phyloP scores from a whole-genome alignment of 2,113 vertebrate genomes.

The Pomatorhinus ruficollis region DNA sequence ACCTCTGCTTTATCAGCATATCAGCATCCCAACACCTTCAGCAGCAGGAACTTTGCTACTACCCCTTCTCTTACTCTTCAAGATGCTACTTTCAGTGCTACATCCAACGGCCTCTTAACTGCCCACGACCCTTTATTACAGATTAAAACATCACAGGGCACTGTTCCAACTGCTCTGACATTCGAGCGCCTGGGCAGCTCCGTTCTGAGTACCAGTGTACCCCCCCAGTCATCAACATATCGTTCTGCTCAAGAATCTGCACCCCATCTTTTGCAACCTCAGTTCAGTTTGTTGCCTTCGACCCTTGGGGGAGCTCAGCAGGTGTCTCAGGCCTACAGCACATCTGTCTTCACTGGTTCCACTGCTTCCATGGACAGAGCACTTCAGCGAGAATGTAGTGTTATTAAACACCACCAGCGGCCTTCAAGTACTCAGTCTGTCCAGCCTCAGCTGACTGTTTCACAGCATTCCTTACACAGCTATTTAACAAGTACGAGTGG shows the following conservation, averaged over 20 bases:
- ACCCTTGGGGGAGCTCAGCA: conserved; percentile 83
- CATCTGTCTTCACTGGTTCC: conserved; percentile 88
- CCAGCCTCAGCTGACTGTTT: conserved; percentile 87
- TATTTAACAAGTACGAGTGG: conserved; percentile 84
- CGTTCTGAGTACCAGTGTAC: conserved; percentile 83
- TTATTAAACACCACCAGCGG: conserved; percentile 99
- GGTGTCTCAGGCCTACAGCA: conserved; percentile 84
- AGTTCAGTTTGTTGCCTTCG: conserved; percentile 90
- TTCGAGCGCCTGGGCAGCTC: conserved; percentile 89
- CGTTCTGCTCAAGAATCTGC: conserved; percentile 98
- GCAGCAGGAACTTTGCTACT: conserved; percentile 87
- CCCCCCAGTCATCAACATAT: conserved; percentile 96
- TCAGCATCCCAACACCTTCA: conserved; percentile 90
- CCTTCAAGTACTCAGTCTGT: conserved; percentile 91
- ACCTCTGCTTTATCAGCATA: conserved; percentile 87
- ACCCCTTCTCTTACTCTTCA: conserved; percentile 88
- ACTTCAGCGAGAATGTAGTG: conserved; percentile 99
- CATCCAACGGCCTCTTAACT: conserved; percentile 90
- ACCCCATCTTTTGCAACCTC: conserved; percentile 94
- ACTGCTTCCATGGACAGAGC: conserved; percentile 92
- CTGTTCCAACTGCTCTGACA: conserved; percentile 86
- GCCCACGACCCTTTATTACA: conserved; percentile 89
- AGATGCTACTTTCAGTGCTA: conserved; percentile 89
- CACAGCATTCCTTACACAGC: conserved; percentile 90
- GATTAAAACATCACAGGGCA: conserved; percentile 89